Evolutionary conservation across 2,888 invertebrate species (phyloP), one percentile per base, ranked within the genome.

Genomic region (Nesidiocoris tenuis): DNA sequence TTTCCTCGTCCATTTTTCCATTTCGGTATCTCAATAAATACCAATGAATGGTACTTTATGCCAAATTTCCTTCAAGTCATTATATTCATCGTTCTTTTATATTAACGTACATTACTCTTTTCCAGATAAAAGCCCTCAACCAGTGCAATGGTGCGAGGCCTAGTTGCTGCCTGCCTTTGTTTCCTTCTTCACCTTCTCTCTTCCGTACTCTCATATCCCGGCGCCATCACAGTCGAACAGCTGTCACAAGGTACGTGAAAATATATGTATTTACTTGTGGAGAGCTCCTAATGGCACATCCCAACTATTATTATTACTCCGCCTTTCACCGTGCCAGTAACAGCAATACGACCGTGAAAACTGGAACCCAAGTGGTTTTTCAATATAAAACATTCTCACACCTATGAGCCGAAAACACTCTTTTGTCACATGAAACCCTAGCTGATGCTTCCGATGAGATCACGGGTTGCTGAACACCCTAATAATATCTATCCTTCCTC

Each of bases 221-320:
- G 25, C 59, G 74, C 61, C 66, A 75, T 75, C 39, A 75, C 74
- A 22, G 66, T 75, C 18, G 74, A 75, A 75, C 74, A 75, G 19
- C 74, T 75, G 63, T 75, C 74, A 19, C 65, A 75, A 75, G 74
- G 74, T 75, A 22, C 56, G 74, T n/a, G n/a, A n/a, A n/a, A n/a
- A n/a, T n/a, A n/a, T n/a, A n/a, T n/a, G n/a, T n/a, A n/a, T n/a
- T n/a, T n/a, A n/a, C n/a, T n/a, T n/a, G n/a, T n/a, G n/a, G n/a
- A n/a, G n/a, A n/a, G n/a, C n/a, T n/a, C n/a, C n/a, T n/a, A n/a
- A n/a, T n/a, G n/a, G n/a, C n/a, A n/a, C n/a, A n/a, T n/a, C n/a
- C n/a, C n/a, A n/a, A n/a, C n/a, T n/a, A n/a, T n/a, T n/a, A n/a
- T n/a, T n/a, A n/a, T n/a, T n/a, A n/a, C n/a, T n/a, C n/a, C n/a